Conservation (phyloP, 2,113 vertebrate species). For the Micronisus gabar region DNA sequence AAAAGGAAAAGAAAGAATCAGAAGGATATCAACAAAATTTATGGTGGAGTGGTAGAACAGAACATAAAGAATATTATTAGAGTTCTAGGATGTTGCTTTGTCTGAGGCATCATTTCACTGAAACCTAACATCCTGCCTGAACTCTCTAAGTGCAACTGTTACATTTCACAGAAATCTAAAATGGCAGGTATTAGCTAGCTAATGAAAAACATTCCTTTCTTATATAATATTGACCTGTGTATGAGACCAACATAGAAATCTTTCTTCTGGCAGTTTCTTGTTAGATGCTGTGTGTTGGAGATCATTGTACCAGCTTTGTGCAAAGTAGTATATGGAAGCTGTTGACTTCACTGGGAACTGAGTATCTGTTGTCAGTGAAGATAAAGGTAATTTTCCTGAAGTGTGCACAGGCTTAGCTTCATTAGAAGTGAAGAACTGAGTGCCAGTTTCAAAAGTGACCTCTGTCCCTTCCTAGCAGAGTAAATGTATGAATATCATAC, state of each 20-base stretch:
- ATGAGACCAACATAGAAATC: neutral
- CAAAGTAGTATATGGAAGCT: neutral
- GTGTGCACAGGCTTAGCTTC: neutral
- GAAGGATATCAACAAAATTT: neutral
- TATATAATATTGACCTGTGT: neutral
- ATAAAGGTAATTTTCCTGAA: neutral
- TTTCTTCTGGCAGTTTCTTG: neutral
- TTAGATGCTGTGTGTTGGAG: neutral
- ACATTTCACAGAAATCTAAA: neutral
- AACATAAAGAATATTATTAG: neutral
- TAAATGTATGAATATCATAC: neutral
- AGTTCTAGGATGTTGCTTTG: neutral
- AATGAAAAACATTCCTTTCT: neutral
- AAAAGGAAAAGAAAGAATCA: neutral
- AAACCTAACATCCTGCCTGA: neutral
- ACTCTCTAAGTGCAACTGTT: neutral
- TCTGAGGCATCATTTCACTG: neutral
- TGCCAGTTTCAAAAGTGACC: neutral
- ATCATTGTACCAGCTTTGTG: neutral
- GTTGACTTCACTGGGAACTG: neutral
- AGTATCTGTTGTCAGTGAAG: neutral
- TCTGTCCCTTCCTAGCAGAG: neutral
- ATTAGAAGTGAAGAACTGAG: neutral
- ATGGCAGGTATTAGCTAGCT: neutral
- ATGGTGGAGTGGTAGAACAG: neutral